phyloP scores from a whole-genome alignment of 2,888 invertebrate species.

The Ectobius pallidus region DNA sequence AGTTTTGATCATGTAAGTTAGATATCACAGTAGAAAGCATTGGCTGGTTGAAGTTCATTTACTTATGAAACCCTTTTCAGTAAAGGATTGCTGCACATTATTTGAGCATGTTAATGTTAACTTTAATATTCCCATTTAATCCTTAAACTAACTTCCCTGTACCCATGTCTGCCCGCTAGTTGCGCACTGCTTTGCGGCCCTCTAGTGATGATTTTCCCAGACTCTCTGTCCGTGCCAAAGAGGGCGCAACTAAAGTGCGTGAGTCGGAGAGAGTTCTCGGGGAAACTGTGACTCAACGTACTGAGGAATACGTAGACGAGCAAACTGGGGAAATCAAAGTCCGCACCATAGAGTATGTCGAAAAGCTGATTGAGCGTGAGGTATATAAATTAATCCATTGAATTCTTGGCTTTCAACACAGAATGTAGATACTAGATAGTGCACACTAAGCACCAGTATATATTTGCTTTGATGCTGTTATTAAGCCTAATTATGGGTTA shows the following conservation, averaged over 20 bases:
- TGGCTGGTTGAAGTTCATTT: too few relatives aligned
- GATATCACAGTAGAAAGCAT: too few relatives aligned
- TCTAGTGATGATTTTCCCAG: constrained; percentile 76
- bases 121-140: too few relatives aligned
- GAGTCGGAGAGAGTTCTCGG: constrained; percentile 89
- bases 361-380: constrained; percentile 95
- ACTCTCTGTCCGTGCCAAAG: constrained; percentile 86
- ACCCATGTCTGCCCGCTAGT: constrained; percentile 39
- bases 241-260: constrained; percentile 82
- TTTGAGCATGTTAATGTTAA: constrained; percentile 54
- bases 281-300: constrained; percentile 84
- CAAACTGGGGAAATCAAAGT: constrained; percentile 84
- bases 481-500: neutral
- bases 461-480: neutral
- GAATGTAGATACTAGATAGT: constrained; percentile 11
- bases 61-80: neutral
- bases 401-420: constrained; percentile 20
- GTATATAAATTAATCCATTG: constrained; percentile 58
- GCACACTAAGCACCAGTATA: constrained; percentile 2
- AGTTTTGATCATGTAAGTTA: too few relatives aligned
- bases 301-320: constrained; percentile 88
- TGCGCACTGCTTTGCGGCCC: constrained; percentile 56
- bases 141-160: neutral
- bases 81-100: constrained; percentile 53
- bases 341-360: constrained; percentile 91